Evolutionary conservation across 2,113 vertebrate genomes (phyloP).

Genomic region (Phylloscopus trochilus): DNA sequence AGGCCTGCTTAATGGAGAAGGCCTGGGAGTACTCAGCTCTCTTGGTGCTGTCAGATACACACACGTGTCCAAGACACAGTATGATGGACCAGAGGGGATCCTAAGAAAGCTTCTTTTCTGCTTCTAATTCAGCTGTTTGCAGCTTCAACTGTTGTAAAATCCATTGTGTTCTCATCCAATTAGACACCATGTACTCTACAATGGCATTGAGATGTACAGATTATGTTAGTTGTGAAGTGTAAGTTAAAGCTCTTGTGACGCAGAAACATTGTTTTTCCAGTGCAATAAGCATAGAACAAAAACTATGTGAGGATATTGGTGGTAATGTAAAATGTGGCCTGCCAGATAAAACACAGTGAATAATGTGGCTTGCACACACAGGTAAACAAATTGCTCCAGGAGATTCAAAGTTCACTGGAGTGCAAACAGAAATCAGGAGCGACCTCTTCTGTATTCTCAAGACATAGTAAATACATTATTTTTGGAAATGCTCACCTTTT

Average conservation of each 20-base stretch:
- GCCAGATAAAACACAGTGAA: not conserved
- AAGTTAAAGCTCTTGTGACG: not conserved
- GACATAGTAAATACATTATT: constrained; percentile 68
- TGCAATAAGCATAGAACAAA: not conserved
- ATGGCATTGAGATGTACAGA: not conserved
- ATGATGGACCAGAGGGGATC: not conserved
- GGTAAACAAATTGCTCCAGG: constrained; percentile 69
- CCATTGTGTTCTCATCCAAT: not conserved
- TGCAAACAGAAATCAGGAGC: constrained; percentile 62
- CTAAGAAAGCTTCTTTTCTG: not conserved
- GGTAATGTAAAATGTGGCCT: not conserved
- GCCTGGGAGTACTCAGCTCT: not conserved
- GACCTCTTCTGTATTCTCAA: constrained; percentile 45
- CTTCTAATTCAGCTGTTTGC: not conserved
- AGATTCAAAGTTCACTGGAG: constrained; percentile 59
- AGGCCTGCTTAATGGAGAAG: not conserved
- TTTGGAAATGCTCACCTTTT: constrained; percentile 36
- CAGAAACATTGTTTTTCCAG: not conserved
- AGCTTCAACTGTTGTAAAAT: not conserved
- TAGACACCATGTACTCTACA: not conserved
- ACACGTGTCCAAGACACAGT: fast-evolving
- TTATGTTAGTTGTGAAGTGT: not conserved
- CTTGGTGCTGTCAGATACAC: not conserved
- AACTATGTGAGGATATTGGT: not conserved
- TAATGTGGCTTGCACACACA: constrained; percentile 60